Evolutionary conservation across 2,888 invertebrate species (phyloP).

Genomic region (Didymodactylos carnosus): DNA sequence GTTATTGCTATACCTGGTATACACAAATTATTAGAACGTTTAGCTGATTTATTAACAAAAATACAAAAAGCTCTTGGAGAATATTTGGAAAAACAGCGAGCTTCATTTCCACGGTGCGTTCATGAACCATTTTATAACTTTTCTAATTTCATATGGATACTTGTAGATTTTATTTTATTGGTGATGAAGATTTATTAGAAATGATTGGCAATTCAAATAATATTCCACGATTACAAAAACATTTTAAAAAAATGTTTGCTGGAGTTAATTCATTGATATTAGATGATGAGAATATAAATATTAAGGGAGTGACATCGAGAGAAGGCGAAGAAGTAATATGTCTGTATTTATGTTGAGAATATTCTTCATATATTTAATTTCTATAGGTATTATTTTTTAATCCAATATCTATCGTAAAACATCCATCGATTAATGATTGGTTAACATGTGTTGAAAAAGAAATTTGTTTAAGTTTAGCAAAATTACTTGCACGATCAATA

Average conservation of each 20-base stretch:
- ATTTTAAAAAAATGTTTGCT: constrained; percentile 99
- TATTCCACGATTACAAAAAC: constrained; percentile 84
- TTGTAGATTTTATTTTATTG: constrained; percentile 82
- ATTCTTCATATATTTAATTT: neutral
- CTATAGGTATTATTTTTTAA: constrained; percentile 35
- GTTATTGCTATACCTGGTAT: constrained; percentile 92
- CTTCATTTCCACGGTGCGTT: constrained; percentile 60
- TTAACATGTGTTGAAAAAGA: constrained; percentile 80
- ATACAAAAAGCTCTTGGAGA: constrained; percentile 98
- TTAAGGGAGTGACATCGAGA: constrained; percentile 74
- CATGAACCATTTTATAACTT: neutral
- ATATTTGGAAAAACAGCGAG: constrained; percentile 85
- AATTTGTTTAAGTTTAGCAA: constrained; percentile 84
- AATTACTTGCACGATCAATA: constrained; percentile 70
- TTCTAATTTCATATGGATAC: neutral
- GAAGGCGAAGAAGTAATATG: constrained; percentile 83
- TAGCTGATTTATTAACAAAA: constrained; percentile 87
- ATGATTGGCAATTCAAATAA: constrained; percentile 99
- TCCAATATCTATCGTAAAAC: constrained; percentile 61
- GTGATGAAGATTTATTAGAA: constrained; percentile 93
- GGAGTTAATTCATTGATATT: constrained; percentile 83
- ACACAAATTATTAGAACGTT: constrained; percentile 65
- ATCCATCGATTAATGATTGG: constrained; percentile 99
- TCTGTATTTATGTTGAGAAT: constrained; percentile 15
- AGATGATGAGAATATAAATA: constrained; percentile 77